Base-by-base conservation (phyloP, 2,113 vertebrate species). In the Narcine bancroftii region DNA sequence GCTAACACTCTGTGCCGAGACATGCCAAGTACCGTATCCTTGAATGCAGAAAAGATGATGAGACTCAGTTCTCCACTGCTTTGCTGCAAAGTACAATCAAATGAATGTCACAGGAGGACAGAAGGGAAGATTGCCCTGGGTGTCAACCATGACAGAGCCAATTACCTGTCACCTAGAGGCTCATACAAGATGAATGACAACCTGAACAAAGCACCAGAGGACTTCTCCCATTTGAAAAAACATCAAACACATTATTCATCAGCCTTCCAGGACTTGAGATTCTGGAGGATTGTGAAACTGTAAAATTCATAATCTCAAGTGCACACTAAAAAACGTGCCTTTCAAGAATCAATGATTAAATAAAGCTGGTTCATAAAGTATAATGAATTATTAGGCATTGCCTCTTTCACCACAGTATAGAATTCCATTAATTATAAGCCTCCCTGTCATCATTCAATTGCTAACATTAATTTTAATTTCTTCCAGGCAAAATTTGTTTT, bases 381-480 rank as follows among this genome's bases (percentile, higher is more conserved):
- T 39, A 75, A 50, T 47, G 19, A 42, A 79, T 50, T 79, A 47
- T 39, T 75, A 75, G 72, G 10, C n/a, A 75, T 36, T 10, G 10
- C 42, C 76, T 79, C 21, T 3, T 79, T 79, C 76, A 50, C 42
- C 3, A 79, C 21, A 79, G 24, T 79, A 50, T 47, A 47, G 21
- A 79, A 47, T 29, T 7, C 76, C 76, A 79, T 24, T 50, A 79
- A 79, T 29, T 79, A 29, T 47, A 79, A 45, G 24, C 2, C 76
- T 79, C 76, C 76, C 45, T 39, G 75, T 77, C 72, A 73, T 73
- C 33, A 39, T 75, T 47, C 45, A 47, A 15, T 47, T 10, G 42
- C 76, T 50, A 47, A 47, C 76, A 79, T 79, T 47, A 79, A 79
- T 79, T 79, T 47, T 79, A 79, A 79, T 79, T 79, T 21, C 47